Evolutionary conservation across 2,113 vertebrate species (phyloP).

Genomic region (Spea bombifrons): DNA sequence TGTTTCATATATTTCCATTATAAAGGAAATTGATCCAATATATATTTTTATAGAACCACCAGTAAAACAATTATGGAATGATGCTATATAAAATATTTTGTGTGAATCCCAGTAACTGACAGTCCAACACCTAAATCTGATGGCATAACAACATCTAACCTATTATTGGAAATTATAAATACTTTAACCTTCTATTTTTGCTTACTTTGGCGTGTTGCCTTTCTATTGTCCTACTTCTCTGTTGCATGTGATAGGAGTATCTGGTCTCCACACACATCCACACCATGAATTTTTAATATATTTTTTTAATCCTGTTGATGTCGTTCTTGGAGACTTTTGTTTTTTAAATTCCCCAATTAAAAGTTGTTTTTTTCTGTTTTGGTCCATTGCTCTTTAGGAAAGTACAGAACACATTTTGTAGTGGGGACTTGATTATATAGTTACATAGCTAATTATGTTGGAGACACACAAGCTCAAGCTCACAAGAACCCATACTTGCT

Average conservation of each 20-base stretch:
- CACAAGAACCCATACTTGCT: neutral
- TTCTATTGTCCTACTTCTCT: neutral
- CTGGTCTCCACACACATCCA: neutral
- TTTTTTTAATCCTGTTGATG: neutral
- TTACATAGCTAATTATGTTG: neutral
- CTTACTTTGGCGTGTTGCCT: neutral
- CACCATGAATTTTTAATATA: neutral
- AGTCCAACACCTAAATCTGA: too few species aligned
- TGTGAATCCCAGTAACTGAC: too few species aligned
- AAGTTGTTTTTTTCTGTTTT: neutral
- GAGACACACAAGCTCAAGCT: neutral
- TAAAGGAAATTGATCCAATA: too few species aligned
- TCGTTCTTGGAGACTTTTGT: neutral
- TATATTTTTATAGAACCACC: too few species aligned
- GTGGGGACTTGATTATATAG: neutral
- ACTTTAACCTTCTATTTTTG: neutral
- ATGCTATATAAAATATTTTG: too few species aligned
- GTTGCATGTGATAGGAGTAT: neutral
- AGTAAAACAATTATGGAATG: too few species aligned
- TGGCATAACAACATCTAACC: too few species aligned
- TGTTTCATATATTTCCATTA: neutral
- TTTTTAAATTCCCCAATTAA: neutral
- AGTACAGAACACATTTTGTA: neutral
- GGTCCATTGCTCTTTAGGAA: neutral
- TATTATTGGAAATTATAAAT: neutral